Conservation (phyloP, 2,888 invertebrate species). For the Masnerella sp. region DNA sequence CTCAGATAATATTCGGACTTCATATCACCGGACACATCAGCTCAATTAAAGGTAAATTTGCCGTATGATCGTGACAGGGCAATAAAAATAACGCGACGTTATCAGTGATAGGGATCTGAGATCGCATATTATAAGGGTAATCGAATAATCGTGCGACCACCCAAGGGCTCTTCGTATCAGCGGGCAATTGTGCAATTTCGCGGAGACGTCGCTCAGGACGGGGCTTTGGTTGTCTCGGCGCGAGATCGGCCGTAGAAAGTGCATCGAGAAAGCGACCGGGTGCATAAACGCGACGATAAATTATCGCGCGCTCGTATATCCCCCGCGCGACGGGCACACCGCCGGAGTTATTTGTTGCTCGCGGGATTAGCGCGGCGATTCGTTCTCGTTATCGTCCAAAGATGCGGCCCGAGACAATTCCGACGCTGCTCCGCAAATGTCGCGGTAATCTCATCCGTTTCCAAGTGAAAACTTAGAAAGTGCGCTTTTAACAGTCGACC, state of each 20-base stretch:
- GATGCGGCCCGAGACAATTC: slow-evolving; percentile 34
- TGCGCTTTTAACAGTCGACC: slow-evolving; percentile 28
- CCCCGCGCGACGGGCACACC: too few species aligned
- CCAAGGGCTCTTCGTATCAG: slow-evolving; percentile 20
- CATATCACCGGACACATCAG: too few species aligned
- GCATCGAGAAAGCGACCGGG: slow-evolving; percentile 74
- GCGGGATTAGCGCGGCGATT: slow-evolving; percentile 48
- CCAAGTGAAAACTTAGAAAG: slow-evolving; percentile 54
- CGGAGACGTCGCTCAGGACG: slow-evolving; percentile 24
- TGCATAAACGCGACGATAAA: slow-evolving; percentile 73
- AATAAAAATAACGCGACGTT: slow-evolving; percentile 4
- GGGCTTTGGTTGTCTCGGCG: slow-evolving; percentile 18
- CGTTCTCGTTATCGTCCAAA: slow-evolving; percentile 46
- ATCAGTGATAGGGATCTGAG: neutral
- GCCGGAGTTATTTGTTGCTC: slow-evolving; percentile 53
- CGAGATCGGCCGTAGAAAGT: slow-evolving; percentile 74
- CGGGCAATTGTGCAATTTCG: slow-evolving; percentile 42
- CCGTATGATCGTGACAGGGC: slow-evolving; percentile 1
- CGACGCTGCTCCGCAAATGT: slow-evolving; percentile 40
- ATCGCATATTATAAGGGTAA: slow-evolving; percentile 25
- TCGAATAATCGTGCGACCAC: slow-evolving; percentile 37
- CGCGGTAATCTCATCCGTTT: slow-evolving; percentile 43
- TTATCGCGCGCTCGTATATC: slow-evolving; percentile 66
- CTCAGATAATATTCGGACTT: too few species aligned
- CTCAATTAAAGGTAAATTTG: slow-evolving; percentile 16